Evolutionary conservation across 2,888 invertebrate species (phyloP), one percentile per base, ranked within the genome.

Genomic region (Hoplodrina ambigua): DNA sequence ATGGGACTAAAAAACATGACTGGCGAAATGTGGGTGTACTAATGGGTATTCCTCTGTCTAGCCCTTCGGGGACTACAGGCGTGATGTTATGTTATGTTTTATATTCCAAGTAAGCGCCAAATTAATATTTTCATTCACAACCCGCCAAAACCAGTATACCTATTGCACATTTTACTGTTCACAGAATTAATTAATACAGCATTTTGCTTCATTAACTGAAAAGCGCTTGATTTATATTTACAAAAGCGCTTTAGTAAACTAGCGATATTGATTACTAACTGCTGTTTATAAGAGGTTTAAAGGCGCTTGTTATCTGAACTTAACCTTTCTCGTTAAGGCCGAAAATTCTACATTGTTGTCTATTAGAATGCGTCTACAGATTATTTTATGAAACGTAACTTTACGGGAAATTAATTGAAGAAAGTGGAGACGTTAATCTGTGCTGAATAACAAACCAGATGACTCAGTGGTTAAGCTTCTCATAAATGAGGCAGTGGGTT

Each of bases 291-390:
- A 52, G 46, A 25, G 19, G 30, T 63, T n/a, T 19, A n/a, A 13
- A 19, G 19, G 19, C 55, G 52, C 57, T 54, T 57, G 61, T 58
- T 69, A 58, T 58, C 37, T 57, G 53, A 69, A 25, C 75, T 54
- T 41, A 49, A 17, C 30, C 11, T 61, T 55, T n/a, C 30, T 76
- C 30, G 25, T 77, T 71, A 61, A 71, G 56, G 37, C n/a, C 60
- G 52, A 37, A 57, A 75, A 33, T 37, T 15, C 41, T 20, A 11
- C 17, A 15, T 49, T 65, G 8, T 64, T 57, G 44, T 25, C 33
- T 72, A 13, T 49, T 33, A 17, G 4, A 4, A n/a, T 46, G 20
- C 19, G 15, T 17, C 10, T 0, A 49, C 13, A 52, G 13, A n/a
- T 60, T 11, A 50, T 59, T 53, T 44, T 13, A 11, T 7, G 2